Evolutionary conservation across 1,140 invertebrate species (phyloP).

Genomic region (Temnothorax curvispinosus): DNA sequence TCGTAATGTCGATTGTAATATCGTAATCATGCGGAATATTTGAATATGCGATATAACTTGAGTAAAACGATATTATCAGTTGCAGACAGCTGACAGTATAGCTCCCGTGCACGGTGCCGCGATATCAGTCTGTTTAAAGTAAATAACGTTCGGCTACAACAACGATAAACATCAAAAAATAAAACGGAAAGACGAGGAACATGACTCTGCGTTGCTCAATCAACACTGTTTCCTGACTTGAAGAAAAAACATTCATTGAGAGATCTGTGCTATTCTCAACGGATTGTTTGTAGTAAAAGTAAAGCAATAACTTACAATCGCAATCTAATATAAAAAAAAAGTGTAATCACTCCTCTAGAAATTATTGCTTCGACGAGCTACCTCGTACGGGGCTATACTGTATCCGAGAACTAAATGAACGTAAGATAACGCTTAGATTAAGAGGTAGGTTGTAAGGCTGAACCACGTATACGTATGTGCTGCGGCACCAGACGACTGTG

Average conservation of each 20-base stretch:
- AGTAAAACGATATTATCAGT: constrained; percentile 77
- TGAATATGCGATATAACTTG: neutral
- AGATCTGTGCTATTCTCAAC: neutral
- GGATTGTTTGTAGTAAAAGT: constrained; percentile 25
- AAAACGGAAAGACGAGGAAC: neutral
- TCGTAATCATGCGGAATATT: neutral
- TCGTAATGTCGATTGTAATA: neutral
- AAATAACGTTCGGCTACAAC: constrained; percentile 35
- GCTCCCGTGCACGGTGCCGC: constrained; percentile 72
- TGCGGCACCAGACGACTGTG: constrained; percentile 86
- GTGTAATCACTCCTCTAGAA: constrained; percentile 16
- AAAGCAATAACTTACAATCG: constrained; percentile 65
- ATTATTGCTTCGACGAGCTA: constrained; percentile 54
- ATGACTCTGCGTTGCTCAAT: neutral
- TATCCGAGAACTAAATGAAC: constrained; percentile 77
- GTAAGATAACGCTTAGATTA: constrained; percentile 79
- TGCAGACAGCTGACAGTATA: constrained; percentile 79
- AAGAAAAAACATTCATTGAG: neutral
- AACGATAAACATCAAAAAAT: neutral
- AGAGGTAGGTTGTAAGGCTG: constrained; percentile 85
- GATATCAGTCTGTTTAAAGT: constrained; percentile 38
- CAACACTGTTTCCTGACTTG: neutral
- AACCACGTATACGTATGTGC: constrained; percentile 87
- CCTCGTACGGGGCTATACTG: constrained; percentile 81
- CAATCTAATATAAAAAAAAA: constrained; percentile 14